Base-by-base conservation (phyloP, 2,113 vertebrate genomes). In the Malurus alboscapulatus region DNA sequence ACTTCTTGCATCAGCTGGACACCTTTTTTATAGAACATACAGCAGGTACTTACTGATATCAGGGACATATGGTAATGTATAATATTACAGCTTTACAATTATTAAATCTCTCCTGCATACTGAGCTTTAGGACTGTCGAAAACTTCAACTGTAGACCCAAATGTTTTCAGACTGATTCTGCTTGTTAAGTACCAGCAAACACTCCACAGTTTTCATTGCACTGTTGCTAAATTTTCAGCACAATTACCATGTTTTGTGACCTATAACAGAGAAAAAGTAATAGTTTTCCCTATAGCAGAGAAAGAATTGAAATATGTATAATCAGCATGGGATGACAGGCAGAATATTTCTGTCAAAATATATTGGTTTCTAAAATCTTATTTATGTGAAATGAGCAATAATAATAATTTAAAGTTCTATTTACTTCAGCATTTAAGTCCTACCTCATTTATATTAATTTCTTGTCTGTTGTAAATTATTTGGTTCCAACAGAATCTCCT, bases 361-460 rank as follows among this genome's bases (percentile, higher is more conserved):
- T 71, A 92, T 67, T 84, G 86, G 83, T 84, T 93, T 92, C 48
- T 88, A 59, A 67, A 94, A 91, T 68, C 65, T 65, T 87, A 77
- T 94, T 94, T 93, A 83, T 73, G 73, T 94, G 54, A 80, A 95
- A 92, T 87, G 9, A 48, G 78, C 42, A 96, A 78, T 93, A 88
- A 92, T 92, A 92, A 87, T 94, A 88, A 94, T 88, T 93, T 95
- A 85, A 94, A 91, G 51, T 75, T 82, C 66, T 83, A 88, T 92
- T 91, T 96, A 86, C 42, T 81, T 92, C 63, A 80, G 38, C 83
- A 87, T 92, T 95, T 94, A 95, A 87, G 48, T 88, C 59, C 65
- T 73, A 81, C 73, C 51, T 81, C 68, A 84, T 95, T 95, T 91
- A 84, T 54, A 93, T 51, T 88, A 88, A 36, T 86, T 88, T 92